Conservation (phyloP, 2,797 vertebrate genomes). For the Smutsia temminckii region DNA sequence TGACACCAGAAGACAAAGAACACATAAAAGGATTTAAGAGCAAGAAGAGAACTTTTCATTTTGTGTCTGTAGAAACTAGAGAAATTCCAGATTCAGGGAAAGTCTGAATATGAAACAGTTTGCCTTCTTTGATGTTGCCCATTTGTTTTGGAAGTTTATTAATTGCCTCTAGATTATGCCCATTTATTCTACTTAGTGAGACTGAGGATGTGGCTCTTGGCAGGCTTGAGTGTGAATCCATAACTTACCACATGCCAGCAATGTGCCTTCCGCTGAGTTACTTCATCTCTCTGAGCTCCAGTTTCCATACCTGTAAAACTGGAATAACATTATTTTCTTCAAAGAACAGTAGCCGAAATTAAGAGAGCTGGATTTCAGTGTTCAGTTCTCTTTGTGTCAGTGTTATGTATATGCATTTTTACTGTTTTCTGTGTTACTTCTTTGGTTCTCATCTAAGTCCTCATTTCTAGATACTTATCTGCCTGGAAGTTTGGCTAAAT, state of each 20-base stretch:
- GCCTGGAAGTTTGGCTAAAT: background rate
- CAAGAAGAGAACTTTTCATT: background rate
- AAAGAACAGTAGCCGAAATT: background rate
- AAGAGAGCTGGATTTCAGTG: background rate
- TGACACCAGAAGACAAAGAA: background rate
- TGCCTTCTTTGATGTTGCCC: background rate
- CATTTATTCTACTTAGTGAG: background rate
- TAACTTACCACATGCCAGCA: background rate
- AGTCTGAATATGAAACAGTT: background rate
- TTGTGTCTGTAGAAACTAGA: background rate
- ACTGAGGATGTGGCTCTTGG: background rate
- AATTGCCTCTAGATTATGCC: background rate
- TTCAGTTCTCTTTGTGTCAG: background rate
- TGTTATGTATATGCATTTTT: background rate
- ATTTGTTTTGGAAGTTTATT: slow-evolving; percentile 19
- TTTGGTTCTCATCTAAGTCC: background rate
- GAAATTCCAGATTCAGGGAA: background rate
- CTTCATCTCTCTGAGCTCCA: background rate
- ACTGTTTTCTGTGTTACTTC: background rate
- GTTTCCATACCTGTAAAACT: background rate
- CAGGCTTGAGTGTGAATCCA: background rate
- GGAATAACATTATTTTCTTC: background rate
- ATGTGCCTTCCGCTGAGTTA: background rate
- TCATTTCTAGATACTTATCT: background rate
- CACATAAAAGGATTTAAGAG: background rate